A percentile compares a stretch with the other conserved stretches of the same genome.
Evolutionary conservation across 1,140 invertebrate species (phyloP).

Genomic region (Adoxophyes honmai): DNA sequence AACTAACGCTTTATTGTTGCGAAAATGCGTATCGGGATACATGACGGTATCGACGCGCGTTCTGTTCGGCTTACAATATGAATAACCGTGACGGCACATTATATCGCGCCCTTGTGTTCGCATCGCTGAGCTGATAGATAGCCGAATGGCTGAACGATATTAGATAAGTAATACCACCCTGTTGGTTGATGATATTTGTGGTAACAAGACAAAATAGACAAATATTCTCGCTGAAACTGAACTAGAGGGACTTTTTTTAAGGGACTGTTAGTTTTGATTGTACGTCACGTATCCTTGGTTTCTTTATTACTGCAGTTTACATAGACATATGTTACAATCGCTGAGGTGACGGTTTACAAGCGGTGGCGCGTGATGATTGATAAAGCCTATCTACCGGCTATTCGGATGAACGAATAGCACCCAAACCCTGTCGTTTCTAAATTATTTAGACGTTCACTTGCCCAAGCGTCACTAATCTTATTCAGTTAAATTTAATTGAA

Average conservation of each 20-base stretch:
- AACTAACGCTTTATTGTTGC: constrained; percentile 68
- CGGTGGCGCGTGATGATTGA: constrained; percentile 39
- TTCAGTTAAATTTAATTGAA: constrained; percentile 35
- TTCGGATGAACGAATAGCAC: constrained; percentile 47
- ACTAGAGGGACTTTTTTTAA: no score
- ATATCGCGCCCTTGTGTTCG: constrained; percentile 66
- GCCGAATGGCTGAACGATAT: constrained; percentile 58
- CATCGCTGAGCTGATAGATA: constrained; percentile 59
- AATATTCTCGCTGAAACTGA: no score
- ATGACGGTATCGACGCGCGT: constrained; percentile 35
- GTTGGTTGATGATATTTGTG: constrained; percentile 38
- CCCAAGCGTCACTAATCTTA: constrained; percentile 50
- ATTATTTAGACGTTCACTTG: constrained; percentile 37
- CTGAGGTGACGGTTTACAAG: constrained; percentile 3
- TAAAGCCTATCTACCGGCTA: constrained; percentile 52
- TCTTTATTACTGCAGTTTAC: constrained; percentile 19
- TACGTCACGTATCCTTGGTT: neutral
- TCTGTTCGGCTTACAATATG: constrained; percentile 33
- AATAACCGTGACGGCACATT: constrained; percentile 42
- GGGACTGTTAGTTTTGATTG: no score
- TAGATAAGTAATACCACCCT: constrained; percentile 62
- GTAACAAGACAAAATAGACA: no score
- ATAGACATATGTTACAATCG: constrained; percentile 19
- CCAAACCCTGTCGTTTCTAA: constrained; percentile 34
- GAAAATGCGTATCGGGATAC: constrained; percentile 54